Base-by-base conservation (phyloP, 2,888 invertebrate genomes). In the Cheilosia soror region DNA sequence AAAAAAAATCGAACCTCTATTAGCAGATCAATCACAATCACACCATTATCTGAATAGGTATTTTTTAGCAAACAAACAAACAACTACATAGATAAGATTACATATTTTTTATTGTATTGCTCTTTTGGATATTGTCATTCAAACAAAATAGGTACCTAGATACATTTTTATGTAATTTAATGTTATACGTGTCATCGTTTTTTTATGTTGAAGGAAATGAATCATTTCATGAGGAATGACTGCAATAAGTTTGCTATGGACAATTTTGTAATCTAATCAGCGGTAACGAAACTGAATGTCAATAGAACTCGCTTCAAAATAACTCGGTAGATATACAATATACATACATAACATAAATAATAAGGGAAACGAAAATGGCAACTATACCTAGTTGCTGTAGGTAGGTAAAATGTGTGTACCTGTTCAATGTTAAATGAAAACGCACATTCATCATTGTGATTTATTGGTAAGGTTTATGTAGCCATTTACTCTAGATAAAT, bases 11-110 rank as follows among this genome's bases (percentile, higher is more conserved):
- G 27, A 71, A 51, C 53, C 20, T 53, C 31, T 15, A 31, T 58
- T 58, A 44, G 37, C 11, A 37, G 60, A 77, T 77, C 68, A 69
- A 62, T 68, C 77, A 62, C 68, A 69, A 62, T 68, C 77, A 62
- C 15, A 53, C 44, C n/a, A 37, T 37, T 68, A 76, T 62, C 68
- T 55, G 44, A 53, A 29, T 62, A n/a, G n/a, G n/a, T n/a, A 51
- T 60, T 66, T 49, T 66, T 65, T 58, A 68, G 29, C 25, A 42
- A 69, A 27, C 53, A 53, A 77, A 62, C 44, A 73, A 63, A 55
- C 31, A 49, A 9, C 20, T 31, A 42, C 53, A 33, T 9, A 33
- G 76, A 76, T 76, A 76, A 76, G 76, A 76, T 76, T 66, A 71
- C 27, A 60, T 33, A 33, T 33, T n/a, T 53, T 20, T 69, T 2